Evolutionary conservation across 2,888 invertebrate genomes (phyloP), one percentile per base, ranked within the genome.

Genomic region (Drosophila fungiperda): DNA sequence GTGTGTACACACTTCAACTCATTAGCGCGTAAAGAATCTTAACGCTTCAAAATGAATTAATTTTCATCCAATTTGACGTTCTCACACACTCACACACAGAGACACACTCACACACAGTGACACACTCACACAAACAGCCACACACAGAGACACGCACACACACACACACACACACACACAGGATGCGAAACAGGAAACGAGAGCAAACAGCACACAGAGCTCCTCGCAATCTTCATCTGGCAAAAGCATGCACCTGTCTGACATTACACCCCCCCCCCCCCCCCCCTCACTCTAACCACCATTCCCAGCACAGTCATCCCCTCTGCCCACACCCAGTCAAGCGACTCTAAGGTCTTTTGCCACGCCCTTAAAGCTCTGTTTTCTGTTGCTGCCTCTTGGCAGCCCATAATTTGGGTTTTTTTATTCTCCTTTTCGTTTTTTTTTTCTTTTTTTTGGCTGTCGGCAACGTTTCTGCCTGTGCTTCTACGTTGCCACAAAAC

Each of bases 31-130:
- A 74, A 88, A 67, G 80, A 76, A 79, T 77, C 73, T 80, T 80
- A 79, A 79, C 79, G 85, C 86, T 86, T 86, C 83, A 88, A 88
- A 86, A 88, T 86, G 88, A 88, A 88, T 86, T 88, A 88, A 86
- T 86, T 86, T 82, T 86, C 82, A 86, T 88, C 85, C 87, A 84
- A 82, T 84, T 87, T 87, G 85, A 64, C 73, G 76, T 73, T 75
- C 87, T 78, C 76, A 65, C 78, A 65, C 65, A 59, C 73, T 72
- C 50, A 52, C 36, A 65, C 38, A 36, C 33, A 64, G 57, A 48
- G 53, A 36, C 42, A 23, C 26, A 29, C 36, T 36, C 32, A 32
- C 20, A 32, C 12, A 17, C 26, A 38, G 17, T 26, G 26, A 26
- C 26, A 26, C 26, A 26, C 26, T 26, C 26, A 49, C 20, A 35